These are phyloP conservation scores for Columba guinea DNA, from an alignment of 2,797 vertebrate genomes.

Conservation along the genomic window DNA sequence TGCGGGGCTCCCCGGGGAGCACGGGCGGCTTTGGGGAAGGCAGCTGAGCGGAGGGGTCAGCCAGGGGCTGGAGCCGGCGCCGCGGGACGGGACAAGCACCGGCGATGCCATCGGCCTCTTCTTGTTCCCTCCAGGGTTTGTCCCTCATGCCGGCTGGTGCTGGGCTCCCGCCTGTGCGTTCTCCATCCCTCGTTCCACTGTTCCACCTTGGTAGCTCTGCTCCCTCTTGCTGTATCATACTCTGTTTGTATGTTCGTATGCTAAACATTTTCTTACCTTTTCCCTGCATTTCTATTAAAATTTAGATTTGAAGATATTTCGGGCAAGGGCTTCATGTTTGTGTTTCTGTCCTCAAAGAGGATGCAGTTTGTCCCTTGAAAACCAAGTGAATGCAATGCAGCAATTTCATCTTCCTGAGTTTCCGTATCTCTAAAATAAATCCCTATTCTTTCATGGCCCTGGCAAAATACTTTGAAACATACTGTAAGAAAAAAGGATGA, in stretches of 20 bases:
- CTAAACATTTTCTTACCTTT: background rate
- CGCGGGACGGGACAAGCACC: slow-evolving; percentile 31
- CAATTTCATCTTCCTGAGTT: background rate
- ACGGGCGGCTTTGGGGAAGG: background rate
- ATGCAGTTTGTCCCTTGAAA: background rate
- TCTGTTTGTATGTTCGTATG: background rate
- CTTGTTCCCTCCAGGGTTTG: background rate
- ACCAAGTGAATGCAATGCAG: background rate
- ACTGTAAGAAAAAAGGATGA: background rate
- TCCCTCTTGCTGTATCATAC: background rate
- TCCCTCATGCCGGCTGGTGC: background rate
- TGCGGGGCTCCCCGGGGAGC: slow-evolving; percentile 1
- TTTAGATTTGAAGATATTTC: background rate
- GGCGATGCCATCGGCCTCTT: background rate
- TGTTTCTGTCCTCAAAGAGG: background rate
- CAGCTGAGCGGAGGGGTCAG: slow-evolving; percentile 32
- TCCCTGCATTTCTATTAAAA: background rate
- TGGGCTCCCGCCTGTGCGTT: background rate
- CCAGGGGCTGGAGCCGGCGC: slow-evolving; percentile 66
- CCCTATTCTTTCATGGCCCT: background rate
- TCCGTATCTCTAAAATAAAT: background rate
- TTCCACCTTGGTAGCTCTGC: background rate
- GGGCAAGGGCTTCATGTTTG: background rate
- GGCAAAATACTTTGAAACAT: background rate
- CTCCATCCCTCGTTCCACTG: fast-evolving